A percentile compares a stretch with the other conserved stretches of the same genome.
These are phyloP conservation scores for Thalassophryne amazonica DNA, from an alignment of 2,797 vertebrate genomes.

Conservation along the genomic window DNA sequence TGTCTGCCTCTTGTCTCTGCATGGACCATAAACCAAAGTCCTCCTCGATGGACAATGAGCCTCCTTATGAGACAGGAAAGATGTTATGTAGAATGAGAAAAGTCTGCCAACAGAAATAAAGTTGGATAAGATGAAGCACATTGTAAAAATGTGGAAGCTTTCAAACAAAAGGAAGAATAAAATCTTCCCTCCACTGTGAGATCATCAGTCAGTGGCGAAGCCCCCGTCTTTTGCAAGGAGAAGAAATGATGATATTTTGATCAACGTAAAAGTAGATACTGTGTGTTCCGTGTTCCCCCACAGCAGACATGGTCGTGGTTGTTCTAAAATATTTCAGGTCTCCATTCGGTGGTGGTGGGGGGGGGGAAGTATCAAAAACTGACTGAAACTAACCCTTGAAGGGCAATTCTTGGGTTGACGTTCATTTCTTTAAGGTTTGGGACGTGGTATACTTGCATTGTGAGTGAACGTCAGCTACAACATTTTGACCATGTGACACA, in stretches of 20 bases:
- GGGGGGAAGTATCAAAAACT: too few relatives aligned
- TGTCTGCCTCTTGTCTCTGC: constrained; percentile 65
- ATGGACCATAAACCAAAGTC: constrained; percentile 53
- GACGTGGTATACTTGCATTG: too few relatives aligned
- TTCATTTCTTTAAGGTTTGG: too few relatives aligned
- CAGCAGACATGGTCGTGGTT: constrained; percentile 3
- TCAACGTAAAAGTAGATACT: constrained; percentile 40
- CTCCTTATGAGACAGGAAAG: constrained; percentile 56
- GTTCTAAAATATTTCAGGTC: constrained; percentile 8
- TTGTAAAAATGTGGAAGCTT: constrained; percentile 45
- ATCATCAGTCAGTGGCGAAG: constrained; percentile 41
- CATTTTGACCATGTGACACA: too few relatives aligned
- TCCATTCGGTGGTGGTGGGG: constrained; percentile 4
- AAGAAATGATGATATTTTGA: constrained; percentile 50
- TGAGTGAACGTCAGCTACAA: too few relatives aligned
- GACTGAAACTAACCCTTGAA: too few relatives aligned
- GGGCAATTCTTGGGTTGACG: too few relatives aligned
- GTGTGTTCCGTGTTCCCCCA: constrained; percentile 3
- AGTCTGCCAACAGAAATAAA: constrained; percentile 66
- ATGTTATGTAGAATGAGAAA: constrained; percentile 50
- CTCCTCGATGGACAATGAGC: constrained; percentile 54
- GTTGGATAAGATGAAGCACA: constrained; percentile 45
- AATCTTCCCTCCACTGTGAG: constrained; percentile 43
- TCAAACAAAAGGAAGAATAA: constrained; percentile 46
- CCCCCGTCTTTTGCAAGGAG: constrained; percentile 24